phyloP scores from a whole-genome alignment of 2,888 invertebrate genomes.

The Meiosimyza decipiens region DNA sequence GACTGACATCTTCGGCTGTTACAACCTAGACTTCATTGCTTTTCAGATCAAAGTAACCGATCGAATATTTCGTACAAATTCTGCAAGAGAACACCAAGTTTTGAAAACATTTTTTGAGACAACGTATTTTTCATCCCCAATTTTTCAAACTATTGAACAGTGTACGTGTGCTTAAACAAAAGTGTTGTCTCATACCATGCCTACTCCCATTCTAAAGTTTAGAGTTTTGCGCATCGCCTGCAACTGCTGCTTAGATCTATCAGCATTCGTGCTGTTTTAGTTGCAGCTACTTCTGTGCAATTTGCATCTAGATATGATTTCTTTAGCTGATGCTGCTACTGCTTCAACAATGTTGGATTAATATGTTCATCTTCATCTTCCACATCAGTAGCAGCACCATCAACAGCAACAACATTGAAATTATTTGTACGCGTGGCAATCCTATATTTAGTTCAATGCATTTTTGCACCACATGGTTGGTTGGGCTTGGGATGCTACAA shows the following conservation, averaged over 20 bases:
- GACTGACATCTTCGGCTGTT: too few species aligned
- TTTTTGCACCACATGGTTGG: slow-evolving; percentile 1
- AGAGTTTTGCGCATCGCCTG: slow-evolving; percentile 3
- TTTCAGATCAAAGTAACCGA: too few species aligned
- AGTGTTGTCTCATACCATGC: not conserved
- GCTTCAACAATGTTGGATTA: slow-evolving; percentile 35
- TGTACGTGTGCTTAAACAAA: not conserved
- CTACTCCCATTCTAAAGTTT: not conserved
- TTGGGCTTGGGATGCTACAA: not conserved
- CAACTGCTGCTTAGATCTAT: slow-evolving; percentile 51
- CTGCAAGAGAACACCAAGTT: too few species aligned
- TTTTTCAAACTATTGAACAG: not conserved
- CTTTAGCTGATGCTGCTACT: slow-evolving; percentile 13
- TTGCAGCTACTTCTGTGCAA: slow-evolving; percentile 37
- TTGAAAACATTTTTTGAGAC: too few species aligned
- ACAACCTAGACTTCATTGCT: too few species aligned
- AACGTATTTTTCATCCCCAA: not conserved
- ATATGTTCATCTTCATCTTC: slow-evolving; percentile 17
- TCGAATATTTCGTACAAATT: too few species aligned
- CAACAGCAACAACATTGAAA: slow-evolving; percentile 16
- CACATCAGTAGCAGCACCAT: slow-evolving; percentile 8
- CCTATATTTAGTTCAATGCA: slow-evolving; percentile 20
- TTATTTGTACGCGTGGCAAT: slow-evolving; percentile 34
- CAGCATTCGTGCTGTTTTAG: slow-evolving; percentile 38
- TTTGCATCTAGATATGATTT: slow-evolving; percentile 36